Base-by-base conservation (phyloP, 2,113 vertebrate species). In the Ciconia boyciana region DNA sequence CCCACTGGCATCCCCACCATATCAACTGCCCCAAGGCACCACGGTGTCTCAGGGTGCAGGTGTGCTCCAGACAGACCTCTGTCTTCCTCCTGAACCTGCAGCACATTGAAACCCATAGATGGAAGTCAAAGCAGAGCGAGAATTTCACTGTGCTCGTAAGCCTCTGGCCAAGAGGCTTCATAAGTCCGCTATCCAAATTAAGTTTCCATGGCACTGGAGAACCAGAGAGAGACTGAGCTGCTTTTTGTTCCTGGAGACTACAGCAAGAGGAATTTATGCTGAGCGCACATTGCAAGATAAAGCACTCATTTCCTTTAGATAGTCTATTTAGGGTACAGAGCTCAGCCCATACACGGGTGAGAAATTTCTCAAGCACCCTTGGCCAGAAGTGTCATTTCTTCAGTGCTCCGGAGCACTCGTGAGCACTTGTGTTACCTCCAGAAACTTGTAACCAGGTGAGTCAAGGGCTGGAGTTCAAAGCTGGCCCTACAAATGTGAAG, bases 401-500 rank as follows among this genome's bases (percentile, higher is more conserved):
- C 8, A 39, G 39, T 9, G 26, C 68, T 32, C 54, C 74, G 51
- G 29, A 84, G 66, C 54, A 21, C 58, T 34, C 22, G 1, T 7
- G 17, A 65, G 75, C 48, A 2, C 79, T 16, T 6, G 10, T 1
- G 21, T 19, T 52, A 22, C 58, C 81, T 91, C 44, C 60, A 43
- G 70, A 36, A 12, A 10, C 34, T 41, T 7, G 17, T 11, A 25
- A 9, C 7, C 39, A 18, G 82, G n/a, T 3, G 49, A n/a, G 21
- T 22, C 29, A 16, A 12, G 17, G 41, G 65, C 7, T 41, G 43
- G 11, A n/a, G 20, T 11, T 36, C 72, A 57, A 9, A 41, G 15
- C 4, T 4, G 20, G 28, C 65, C 69, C 32, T 16, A 75, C 9
- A 14, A 3, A 21, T 0, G 4, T 0, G 11, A 26, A 12, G 21